phyloP scores from a whole-genome alignment of 1,140 invertebrate species.

The Drosophila neocordata region DNA sequence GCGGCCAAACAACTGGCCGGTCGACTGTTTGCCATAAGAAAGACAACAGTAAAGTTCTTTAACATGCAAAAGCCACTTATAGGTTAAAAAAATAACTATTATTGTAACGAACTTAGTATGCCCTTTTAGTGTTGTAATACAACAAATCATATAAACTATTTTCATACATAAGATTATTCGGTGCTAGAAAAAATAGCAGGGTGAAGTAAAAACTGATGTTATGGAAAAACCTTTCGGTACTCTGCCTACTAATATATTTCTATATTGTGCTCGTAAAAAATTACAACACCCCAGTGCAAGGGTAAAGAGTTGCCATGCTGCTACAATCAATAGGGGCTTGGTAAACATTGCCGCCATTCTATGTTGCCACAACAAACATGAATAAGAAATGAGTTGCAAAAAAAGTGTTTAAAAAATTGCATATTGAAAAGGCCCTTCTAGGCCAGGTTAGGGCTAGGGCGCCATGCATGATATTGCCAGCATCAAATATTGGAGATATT shows the following conservation, averaged over 20 bases:
- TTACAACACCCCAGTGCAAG: not conserved
- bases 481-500: not conserved
- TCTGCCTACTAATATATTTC: too few species aligned
- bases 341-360: slow-evolving; percentile 24
- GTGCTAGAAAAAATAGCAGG: too few species aligned
- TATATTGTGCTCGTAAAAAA: too few species aligned
- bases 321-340: not conserved
- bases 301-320: slow-evolving; percentile 25
- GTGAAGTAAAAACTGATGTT: too few species aligned
- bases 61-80: slow-evolving; percentile 40
- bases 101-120: not conserved
- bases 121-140: not conserved
- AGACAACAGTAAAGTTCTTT: slow-evolving; percentile 26
- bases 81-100: not conserved
- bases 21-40: slow-evolving; percentile 17
- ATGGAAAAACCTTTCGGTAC: too few species aligned
- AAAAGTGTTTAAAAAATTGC: slow-evolving; percentile 22
- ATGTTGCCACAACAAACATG: slow-evolving; percentile 68
- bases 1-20: not conserved
- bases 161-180: too few species aligned
- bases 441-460: not conserved
- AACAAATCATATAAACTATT: too few species aligned
- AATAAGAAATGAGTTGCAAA: slow-evolving; percentile 54
- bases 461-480: not conserved
- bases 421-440: slow-evolving; percentile 24